Conservation (phyloP, 2,888 invertebrate species). For the Stenchaetothrips biformis region DNA sequence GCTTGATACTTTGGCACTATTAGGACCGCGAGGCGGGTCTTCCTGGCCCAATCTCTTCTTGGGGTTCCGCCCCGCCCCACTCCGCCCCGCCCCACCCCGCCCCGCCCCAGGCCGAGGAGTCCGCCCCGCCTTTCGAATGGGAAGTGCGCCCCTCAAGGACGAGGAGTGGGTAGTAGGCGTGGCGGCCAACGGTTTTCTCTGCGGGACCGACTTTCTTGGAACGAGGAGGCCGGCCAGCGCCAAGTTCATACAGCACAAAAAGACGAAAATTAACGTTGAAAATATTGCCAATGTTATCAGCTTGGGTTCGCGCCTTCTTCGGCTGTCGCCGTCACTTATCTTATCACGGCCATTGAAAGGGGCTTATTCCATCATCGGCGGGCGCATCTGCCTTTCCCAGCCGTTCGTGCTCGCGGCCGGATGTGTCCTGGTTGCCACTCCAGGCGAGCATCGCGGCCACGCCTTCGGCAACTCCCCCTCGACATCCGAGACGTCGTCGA, state of each 20-base stretch:
- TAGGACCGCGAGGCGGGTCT: not conserved
- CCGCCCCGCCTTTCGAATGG: not conserved
- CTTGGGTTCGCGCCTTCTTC: no score
- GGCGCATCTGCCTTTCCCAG: no score
- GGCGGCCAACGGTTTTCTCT: not conserved
- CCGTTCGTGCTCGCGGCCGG: no score
- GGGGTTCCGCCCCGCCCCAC: not conserved
- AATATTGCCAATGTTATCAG: no score
- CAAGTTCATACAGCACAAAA: not conserved
- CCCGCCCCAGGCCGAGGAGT: not conserved
- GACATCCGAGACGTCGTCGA: no score
- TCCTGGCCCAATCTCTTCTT: not conserved
- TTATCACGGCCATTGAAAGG: no score
- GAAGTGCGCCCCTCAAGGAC: not conserved
- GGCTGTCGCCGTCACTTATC: no score
- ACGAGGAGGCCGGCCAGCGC: not conserved
- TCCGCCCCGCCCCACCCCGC: slow-evolving; percentile 4
- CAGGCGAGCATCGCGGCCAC: no score
- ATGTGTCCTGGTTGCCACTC: no score
- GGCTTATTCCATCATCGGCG: no score
- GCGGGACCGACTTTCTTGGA: not conserved
- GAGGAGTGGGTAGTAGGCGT: not conserved
- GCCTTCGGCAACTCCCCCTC: no score
- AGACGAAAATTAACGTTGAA: no score
- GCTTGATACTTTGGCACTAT: not conserved